Percentiles rank a stretch among this genome's conserved stretches.
Conservation (phyloP, 2,888 invertebrate genomes). For the Pachymerium ferrugineum region DNA sequence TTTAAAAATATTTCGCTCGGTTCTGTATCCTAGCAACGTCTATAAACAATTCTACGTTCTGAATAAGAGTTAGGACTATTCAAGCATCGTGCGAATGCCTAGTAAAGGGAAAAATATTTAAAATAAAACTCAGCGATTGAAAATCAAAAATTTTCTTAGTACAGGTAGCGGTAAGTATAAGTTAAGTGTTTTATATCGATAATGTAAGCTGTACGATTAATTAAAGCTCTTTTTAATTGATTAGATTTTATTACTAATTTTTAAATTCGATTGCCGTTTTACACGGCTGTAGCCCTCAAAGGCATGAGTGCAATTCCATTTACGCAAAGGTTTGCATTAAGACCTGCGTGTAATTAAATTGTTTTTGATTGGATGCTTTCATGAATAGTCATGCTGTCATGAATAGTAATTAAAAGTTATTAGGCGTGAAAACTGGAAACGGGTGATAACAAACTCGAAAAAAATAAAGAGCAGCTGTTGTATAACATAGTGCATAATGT, state of each 20-base stretch:
- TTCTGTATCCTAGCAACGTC: neutral
- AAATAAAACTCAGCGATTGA: neutral
- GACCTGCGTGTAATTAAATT: conserved; percentile 16
- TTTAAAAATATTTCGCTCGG: too few species aligned
- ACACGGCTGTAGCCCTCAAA: too few species aligned
- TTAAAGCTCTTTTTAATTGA: too few species aligned
- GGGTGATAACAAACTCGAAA: neutral
- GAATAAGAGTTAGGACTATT: too few species aligned
- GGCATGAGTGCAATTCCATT: too few species aligned
- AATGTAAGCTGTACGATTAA: too few species aligned
- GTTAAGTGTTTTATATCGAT: neutral
- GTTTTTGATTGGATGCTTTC: neutral
- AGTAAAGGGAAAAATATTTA: neutral
- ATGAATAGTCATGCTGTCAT: conserved; percentile 1
- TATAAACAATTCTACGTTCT: neutral
- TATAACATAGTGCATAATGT: neutral
- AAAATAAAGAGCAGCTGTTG: conserved; percentile 2
- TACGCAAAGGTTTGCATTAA: too few species aligned
- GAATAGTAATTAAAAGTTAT: conserved; percentile 18
- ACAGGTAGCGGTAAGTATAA: neutral
- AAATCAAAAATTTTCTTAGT: neutral
- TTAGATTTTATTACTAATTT: too few species aligned
- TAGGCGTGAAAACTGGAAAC: conserved; percentile 17
- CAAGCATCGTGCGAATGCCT: neutral
- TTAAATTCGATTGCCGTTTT: too few species aligned